Percentiles rank a stretch among this genome's conserved stretches.
Evolutionary conservation across 2,113 vertebrate genomes (phyloP).

Genomic region (Scatophagus argus): DNA sequence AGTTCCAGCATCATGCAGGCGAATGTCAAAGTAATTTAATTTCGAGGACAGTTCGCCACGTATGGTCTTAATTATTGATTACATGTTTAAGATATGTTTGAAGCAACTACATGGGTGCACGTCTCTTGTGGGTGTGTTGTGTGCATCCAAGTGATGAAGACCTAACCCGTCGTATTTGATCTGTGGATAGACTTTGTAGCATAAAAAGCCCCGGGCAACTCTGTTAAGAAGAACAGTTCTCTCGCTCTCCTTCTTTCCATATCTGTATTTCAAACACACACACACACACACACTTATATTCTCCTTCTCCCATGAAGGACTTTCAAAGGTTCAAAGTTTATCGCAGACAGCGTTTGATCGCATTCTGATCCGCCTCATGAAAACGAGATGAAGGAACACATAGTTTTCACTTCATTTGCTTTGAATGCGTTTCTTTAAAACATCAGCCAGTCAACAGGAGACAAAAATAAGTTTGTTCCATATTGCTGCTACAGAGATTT

Average conservation of each 20-base stretch:
- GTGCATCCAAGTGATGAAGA: slow-evolving; percentile 46
- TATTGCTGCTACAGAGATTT: neutral
- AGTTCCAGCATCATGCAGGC: neutral
- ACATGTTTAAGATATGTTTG: slow-evolving; percentile 11
- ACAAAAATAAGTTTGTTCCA: slow-evolving; percentile 25
- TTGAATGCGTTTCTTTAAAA: slow-evolving; percentile 51
- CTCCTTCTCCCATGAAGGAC: slow-evolving; percentile 49
- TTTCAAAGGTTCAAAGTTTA: slow-evolving; percentile 73
- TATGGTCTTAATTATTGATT: neutral
- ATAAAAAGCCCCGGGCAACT: slow-evolving; percentile 53
- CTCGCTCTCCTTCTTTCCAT: slow-evolving; percentile 29
- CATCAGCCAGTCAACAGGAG: slow-evolving; percentile 14
- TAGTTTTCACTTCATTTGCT: slow-evolving; percentile 56
- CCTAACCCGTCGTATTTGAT: slow-evolving; percentile 56
- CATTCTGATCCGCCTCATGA: slow-evolving; percentile 57
- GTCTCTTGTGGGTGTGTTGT: slow-evolving; percentile 26
- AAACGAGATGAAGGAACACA: slow-evolving; percentile 40
- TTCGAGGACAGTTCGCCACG: neutral
- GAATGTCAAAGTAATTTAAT: too few species aligned
- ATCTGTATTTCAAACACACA: slow-evolving; percentile 26
- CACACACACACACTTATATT: slow-evolving; percentile 12
- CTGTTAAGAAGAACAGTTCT: slow-evolving; percentile 66
- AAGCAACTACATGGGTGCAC: slow-evolving; percentile 4
- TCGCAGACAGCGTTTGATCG: slow-evolving; percentile 58
- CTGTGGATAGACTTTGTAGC: slow-evolving; percentile 59